Base-by-base conservation (phyloP, 2,888 invertebrate species). In the Carabus problematicus region DNA sequence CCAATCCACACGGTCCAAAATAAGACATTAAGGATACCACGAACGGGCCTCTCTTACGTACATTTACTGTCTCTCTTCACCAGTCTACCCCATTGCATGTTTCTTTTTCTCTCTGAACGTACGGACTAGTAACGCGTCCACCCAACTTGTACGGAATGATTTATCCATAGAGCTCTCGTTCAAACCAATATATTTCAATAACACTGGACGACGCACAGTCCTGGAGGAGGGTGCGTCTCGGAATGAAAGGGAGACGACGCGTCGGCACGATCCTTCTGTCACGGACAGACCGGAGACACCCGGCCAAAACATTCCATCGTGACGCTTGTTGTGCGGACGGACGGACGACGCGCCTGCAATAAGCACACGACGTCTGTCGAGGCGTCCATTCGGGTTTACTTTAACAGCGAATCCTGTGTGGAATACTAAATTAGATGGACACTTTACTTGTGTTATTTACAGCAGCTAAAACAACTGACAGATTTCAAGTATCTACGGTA, bases 141-240 rank as follows among this genome's bases (percentile, higher is more conserved):
- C 64, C 67, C 70, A 63, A 56, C 49, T 68, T 58, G 62, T 68
- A 42, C 62, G 49, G 64, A 29, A 71, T 71, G 71, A 71, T 71
- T 71, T 71, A 71, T 70, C 67, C 42, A 64, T 61, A 18, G 40
- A 52, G 29, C 45, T 54, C 60, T 64, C 70, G 55, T 59, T 59
- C 59, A 19, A 11, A 18, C 18, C 63, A 63, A 63, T 63, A 63
- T 63, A 64, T 64, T 64, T 64, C 64, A 64, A 64, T 64, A 64
- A 64, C 55, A 52, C 56, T 56, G 29, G 45, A 16, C 16, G 18
- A n/a, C n/a, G n/a, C n/a, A n/a, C n/a, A 18, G 1, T 12, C 9
- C 29, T n/a, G 42, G 8, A 8, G 19, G 19, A 56, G 64, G 56
- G 19, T 42, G 54, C 41, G 41, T 29, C 18, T 8, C 9, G 9